Base-by-base conservation (phyloP, 2,113 vertebrate species). In the Octodon degus region DNA sequence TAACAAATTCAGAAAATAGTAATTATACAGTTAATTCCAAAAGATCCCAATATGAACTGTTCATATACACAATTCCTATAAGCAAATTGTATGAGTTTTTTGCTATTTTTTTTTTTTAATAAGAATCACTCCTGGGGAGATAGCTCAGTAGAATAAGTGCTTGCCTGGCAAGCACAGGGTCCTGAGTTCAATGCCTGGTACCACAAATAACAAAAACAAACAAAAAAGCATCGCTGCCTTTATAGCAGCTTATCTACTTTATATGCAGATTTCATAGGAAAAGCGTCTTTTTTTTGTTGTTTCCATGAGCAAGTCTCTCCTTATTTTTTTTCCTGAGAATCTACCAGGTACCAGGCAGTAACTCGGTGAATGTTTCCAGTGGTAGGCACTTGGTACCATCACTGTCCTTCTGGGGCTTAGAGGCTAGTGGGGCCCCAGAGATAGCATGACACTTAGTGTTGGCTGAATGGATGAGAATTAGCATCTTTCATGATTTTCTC, bases 401-500 rank as follows among this genome's bases (percentile, higher is more conserved):
- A 24, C 65, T 79, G 13, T 60, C 67, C 19, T 20, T 25, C 70
- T 65, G 37, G 40, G 37, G 32, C 55, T 50, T 12, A 22, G 10
- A 72, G 40, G 16, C 30, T 65, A 34, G 0, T 22, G 40, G 93
- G 43, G 5, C 20, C 47, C 50, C 40, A 89, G 1, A 68, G 62
- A 80, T 72, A 70, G 3, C 7, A 1, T 16, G 65, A 20, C 0
- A 2, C 20, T 92, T 65, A n/a, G 1, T 70, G 37, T 63, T 89
- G 60, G 43, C 90, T 67, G 25, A 76, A 70, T 50, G 43, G 32
- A 30, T 90, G 60, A 96, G 86, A 76, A 93, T 25, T 74, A 47
- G 40, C 34, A 37, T 92, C 74, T 72, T 90, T 79, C n/a, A 82
- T 89, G n/a, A 89, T 86, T 96, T 86, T 40, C 27, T 94, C 65